Evolutionary conservation across 2,113 vertebrate species (phyloP), one percentile per base, ranked within the genome.

Genomic region (Elaphurus davidianus): DNA sequence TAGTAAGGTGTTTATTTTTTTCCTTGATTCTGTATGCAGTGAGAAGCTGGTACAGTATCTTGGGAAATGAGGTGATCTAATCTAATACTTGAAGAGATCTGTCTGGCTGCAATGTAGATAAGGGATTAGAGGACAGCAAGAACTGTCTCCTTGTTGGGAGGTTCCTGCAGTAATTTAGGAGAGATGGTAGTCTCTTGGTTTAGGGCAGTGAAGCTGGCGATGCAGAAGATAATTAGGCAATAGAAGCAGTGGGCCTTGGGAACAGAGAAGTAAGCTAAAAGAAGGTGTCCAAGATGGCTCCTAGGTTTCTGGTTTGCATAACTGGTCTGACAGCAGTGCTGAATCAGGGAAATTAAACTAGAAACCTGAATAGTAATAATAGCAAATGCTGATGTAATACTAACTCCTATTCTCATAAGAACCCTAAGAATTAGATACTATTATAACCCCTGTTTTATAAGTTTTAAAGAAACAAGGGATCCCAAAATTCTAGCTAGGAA

Each of bases 331-430:
- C 25, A 97, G 81, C 54, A 95, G 55, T 85, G 76, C 96, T 94
- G 50, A 93, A 81, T 90, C 60, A 87, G 43, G 60, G 16, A 84
- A 85, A 15, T 71, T 89, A 96, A 82, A 74, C 30, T 79, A 83
- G 55, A 92, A 78, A 86, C n/a, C 57, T 59, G 40, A 90, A 52
- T 86, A 89, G 87, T 89, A 94, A 92, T 67, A 67, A 92, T 71
- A 91, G 33, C 76, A 95, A 97, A 86, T 91, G 28, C 28, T 67
- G 30, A 60, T 90, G 15, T 88, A 92, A 90, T 55, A 30, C 52
- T 40, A 88, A 60, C 19, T 90, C 91, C 81, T 97, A 54, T 96
- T 96, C 87, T 97, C 81, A 45, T 57, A 85, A 81, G 10, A 97
- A 92, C 43, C 15, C 87, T 87, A 54, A 95, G 67, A 94, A 43